These are phyloP conservation scores for Ochropleura leucogaster DNA, from an alignment of 2,888 invertebrate genomes.

Conservation along the genomic window DNA sequence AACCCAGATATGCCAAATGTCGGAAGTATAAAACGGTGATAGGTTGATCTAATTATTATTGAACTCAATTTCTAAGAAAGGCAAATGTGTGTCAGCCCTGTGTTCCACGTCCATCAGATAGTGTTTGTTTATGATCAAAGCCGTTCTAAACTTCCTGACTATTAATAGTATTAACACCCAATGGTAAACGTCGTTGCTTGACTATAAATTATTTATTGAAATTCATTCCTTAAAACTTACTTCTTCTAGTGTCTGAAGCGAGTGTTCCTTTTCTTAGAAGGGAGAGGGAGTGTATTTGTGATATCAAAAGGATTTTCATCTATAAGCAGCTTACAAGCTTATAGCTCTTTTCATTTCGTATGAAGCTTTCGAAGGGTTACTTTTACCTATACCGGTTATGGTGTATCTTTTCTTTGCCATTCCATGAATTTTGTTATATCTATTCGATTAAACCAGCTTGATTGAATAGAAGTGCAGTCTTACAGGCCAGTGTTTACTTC, in stretches of 20 bases:
- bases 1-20: slow-evolving; percentile 48
- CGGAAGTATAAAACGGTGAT: slow-evolving; percentile 37
- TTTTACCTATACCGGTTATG: slow-evolving; percentile 3
- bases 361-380: slow-evolving; percentile 22
- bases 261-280: slow-evolving; percentile 11
- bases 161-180: slow-evolving; percentile 69
- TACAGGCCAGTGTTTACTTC: neutral
- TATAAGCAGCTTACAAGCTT: slow-evolving; percentile 17
- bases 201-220: slow-evolving; percentile 51
- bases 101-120: slow-evolving; percentile 69
- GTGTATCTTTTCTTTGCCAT: neutral
- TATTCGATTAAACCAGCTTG: neutral
- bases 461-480: neutral
- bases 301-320: slow-evolving; percentile 8
- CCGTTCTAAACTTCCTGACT: slow-evolving; percentile 69
- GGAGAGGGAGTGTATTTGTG: slow-evolving; percentile 3
- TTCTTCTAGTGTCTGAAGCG: neutral
- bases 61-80: slow-evolving; percentile 45
- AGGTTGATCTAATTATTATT: slow-evolving; percentile 36
- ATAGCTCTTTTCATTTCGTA: neutral
- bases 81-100: slow-evolving; percentile 55
- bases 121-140: slow-evolving; percentile 73
- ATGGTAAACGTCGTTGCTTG: slow-evolving; percentile 49
- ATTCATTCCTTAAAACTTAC: slow-evolving; percentile 20
- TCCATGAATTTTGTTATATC: neutral